Conservation (phyloP, 2,113 vertebrate genomes). For the Dolichotis patagonum region DNA sequence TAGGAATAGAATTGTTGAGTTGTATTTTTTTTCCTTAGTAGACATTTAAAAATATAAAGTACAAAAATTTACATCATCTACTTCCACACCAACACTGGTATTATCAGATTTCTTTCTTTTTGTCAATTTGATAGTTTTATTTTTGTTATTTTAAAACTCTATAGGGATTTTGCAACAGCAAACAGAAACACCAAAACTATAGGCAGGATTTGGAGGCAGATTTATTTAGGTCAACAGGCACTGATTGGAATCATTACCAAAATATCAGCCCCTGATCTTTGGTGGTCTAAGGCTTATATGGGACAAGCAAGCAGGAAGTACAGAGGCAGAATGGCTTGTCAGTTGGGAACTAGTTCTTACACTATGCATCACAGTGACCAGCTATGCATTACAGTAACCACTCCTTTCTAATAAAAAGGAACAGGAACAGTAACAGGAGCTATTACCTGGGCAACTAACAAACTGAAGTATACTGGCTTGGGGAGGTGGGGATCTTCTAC, state of each 20-base stretch:
- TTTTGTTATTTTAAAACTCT: not conserved
- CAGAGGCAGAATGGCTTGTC: not conserved
- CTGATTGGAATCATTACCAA: not conserved
- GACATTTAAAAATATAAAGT: constrained; percentile 34
- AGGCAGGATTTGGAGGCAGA: not conserved
- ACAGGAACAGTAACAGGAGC: not conserved
- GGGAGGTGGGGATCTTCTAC: too few relatives aligned
- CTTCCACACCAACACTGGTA: not conserved
- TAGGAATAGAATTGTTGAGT: not conserved
- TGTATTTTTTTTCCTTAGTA: not conserved
- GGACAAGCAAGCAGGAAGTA: not conserved
- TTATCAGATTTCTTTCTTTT: not conserved
- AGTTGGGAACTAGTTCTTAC: not conserved
- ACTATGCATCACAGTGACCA: not conserved
- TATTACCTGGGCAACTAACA: not conserved
- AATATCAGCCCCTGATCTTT: not conserved
- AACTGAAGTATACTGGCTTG: not conserved
- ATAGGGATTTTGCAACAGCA: not conserved
- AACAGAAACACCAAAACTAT: not conserved
- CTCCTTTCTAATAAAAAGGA: not conserved
- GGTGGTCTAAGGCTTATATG: not conserved
- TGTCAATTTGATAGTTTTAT: not conserved
- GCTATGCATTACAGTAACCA: too few relatives aligned
- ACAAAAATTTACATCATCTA: not conserved
- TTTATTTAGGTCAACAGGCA: not conserved